Percentiles rank a stretch among this genome's conserved stretches.
phyloP scores from a whole-genome alignment of 2,888 invertebrate genomes.

The Coenonympha glycerion region DNA sequence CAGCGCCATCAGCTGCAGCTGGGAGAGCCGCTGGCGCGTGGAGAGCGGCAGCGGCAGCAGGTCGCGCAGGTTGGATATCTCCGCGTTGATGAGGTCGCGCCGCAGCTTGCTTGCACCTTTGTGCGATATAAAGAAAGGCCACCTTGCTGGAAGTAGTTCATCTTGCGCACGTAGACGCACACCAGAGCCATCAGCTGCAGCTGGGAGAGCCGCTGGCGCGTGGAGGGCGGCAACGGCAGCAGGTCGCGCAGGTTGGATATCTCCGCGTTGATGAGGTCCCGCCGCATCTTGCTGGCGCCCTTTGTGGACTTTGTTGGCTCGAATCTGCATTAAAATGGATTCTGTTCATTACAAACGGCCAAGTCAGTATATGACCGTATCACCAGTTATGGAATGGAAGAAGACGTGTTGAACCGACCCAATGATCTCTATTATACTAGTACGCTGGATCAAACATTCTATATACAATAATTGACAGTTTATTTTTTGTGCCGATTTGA shows the following conservation, averaged over 20 bases:
- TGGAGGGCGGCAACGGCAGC: constrained; percentile 96
- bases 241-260: constrained; percentile 97
- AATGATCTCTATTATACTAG: too few relatives aligned
- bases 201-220: constrained; percentile 96
- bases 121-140: too few relatives aligned
- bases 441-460: too few relatives aligned
- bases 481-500: too few relatives aligned
- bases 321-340: constrained; percentile 77
- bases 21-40: too few relatives aligned
- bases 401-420: too few relatives aligned
- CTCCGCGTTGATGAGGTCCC: constrained; percentile 99
- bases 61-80: too few relatives aligned
- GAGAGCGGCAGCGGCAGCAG: too few relatives aligned
- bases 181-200: constrained; percentile 99
- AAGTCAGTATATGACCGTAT: neutral
- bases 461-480: too few relatives aligned
- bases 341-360: neutral
- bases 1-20: too few relatives aligned
- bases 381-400: too few relatives aligned
- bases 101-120: constrained; percentile 99
- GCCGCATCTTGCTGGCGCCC: constrained; percentile 98
- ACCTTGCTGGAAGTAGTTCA: constrained; percentile 99
- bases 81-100: too few relatives aligned
- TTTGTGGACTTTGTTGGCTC: constrained; percentile 98
- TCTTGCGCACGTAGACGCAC: constrained; percentile 98